These are phyloP conservation scores for Nephrotoma flavescens DNA, from an alignment of 2,888 invertebrate genomes.

Conservation along the genomic window DNA sequence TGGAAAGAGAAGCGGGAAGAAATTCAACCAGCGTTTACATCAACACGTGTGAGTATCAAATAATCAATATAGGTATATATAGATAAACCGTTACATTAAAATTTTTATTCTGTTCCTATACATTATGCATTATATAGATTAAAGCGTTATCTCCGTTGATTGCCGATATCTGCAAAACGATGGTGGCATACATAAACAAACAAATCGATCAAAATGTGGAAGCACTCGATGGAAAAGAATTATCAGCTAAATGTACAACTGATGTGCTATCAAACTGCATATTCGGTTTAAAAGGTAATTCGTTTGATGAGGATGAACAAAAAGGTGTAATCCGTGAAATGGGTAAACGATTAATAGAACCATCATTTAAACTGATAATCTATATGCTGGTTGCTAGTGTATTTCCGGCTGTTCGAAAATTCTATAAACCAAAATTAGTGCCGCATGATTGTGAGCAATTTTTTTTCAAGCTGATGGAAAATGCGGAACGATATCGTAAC, in stretches of 20 bases:
- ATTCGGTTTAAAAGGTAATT: conserved; percentile 31
- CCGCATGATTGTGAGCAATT: conserved; percentile 42
- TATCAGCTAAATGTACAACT: conserved; percentile 26
- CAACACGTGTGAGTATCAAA: conserved; percentile 27
- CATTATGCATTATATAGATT: conserved; percentile 15
- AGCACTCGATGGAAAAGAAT: conserved; percentile 32
- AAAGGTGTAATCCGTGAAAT: conserved; percentile 20
- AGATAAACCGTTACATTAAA: background rate
- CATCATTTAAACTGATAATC: conserved; percentile 15
- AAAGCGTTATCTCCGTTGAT: conserved; percentile 36
- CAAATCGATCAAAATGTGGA: conserved; percentile 19
- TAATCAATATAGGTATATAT: background rate
- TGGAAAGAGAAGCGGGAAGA: conserved; percentile 36
- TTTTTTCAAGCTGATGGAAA: conserved; percentile 20
- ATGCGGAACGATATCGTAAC: conserved; percentile 19
- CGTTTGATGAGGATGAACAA: conserved; percentile 20
- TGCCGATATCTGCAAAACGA: conserved; percentile 27
- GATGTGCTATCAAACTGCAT: conserved; percentile 34
- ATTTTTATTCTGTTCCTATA: background rate
- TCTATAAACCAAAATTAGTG: conserved; percentile 14
- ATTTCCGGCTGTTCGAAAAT: conserved; percentile 19
- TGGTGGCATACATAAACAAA: conserved; percentile 29
- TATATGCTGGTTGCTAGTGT: conserved; percentile 16
- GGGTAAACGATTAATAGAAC: conserved; percentile 21
- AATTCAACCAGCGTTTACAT: conserved; percentile 36